Evolutionary conservation across 2,797 vertebrate species (phyloP).

Genomic region (Hypotaenidia okinawae): DNA sequence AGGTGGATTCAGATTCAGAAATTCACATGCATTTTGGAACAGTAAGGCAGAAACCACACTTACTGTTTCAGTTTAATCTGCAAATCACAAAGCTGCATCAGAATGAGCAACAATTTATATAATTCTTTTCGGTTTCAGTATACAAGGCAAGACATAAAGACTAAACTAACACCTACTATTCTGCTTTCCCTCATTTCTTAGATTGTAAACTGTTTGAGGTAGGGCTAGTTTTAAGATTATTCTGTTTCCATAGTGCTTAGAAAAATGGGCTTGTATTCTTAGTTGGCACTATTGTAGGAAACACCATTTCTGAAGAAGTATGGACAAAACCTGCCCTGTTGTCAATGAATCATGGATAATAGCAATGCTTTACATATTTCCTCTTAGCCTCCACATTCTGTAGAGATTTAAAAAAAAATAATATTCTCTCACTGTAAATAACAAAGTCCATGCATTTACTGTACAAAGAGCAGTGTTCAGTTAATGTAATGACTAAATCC

Average conservation of each 20-base stretch:
- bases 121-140: constrained; percentile 45
- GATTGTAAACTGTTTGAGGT: constrained; percentile 44
- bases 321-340: constrained; percentile 47
- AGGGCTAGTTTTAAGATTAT: constrained; percentile 50
- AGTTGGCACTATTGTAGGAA: constrained; percentile 15
- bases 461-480: not conserved
- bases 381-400: constrained; percentile 2
- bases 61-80: constrained; percentile 16
- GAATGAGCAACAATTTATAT: constrained; percentile 34
- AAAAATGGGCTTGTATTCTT: constrained; percentile 28
- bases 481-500: constrained; percentile 16
- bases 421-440: not conserved
- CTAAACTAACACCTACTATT: constrained; percentile 35
- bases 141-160: constrained; percentile 40
- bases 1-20: constrained; percentile 11
- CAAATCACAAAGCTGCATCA: constrained; percentile 18
- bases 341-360: constrained; percentile 41
- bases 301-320: constrained; percentile 35
- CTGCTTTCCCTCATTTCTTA: constrained; percentile 45
- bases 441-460: not conserved
- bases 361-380: constrained; percentile 44
- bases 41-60: not conserved
- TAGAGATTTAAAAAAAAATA: not conserved
- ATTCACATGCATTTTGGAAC: not conserved
- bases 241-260: constrained; percentile 58